Base-by-base conservation (phyloP, 1,140 invertebrate species). In the Archegozetes longisetosus region DNA sequence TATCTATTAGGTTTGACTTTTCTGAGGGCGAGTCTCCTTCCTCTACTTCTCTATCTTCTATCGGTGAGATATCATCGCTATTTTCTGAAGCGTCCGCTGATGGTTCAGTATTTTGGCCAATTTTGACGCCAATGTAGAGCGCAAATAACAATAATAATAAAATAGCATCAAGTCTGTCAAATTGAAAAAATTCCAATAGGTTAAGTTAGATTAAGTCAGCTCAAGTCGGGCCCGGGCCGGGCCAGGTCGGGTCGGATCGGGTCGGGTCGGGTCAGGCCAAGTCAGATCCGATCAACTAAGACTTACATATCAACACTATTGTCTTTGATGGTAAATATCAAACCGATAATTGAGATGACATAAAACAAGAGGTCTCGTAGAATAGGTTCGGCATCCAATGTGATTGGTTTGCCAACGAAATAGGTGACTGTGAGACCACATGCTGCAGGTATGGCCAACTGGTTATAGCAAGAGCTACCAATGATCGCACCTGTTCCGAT, bases 361-460 rank as follows among this genome's bases (percentile, higher is more conserved):
- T 94, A 95, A 23, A 87, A 85, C 13, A 89, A 72, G 67, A 86
- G 89, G 68, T 95, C 90, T 68, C 90, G 77, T 40, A 85, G 86
- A 62, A 94, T 76, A 13, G 89, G 88, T 86, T 86, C 93, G 87
- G 2, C 12, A n/a, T 12, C 48, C 14, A 48, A n/a, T 14, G 28
- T 48, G 25, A 3, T 23, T 17, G 2, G n/a, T 2, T 20, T 48
- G 14, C 32, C 24, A 1, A 20, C 17, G n/a, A 17, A 49, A 1
- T 22, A 4, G 6, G 22, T 29, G 17, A 59, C 26, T 17, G 49
- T 14, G 27, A 55, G 46, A 17, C 46, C 50, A 58, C 49, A 62
- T 22, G 49, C 57, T n/a, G 51, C 84, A 0, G 85, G 84, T 0
- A 90, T 87, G 51, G 85, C 86, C 24, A 92, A 78, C 0, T 86